Evolutionary conservation across 2,888 invertebrate genomes (phyloP).

Genomic region (Tinea trinotella): DNA sequence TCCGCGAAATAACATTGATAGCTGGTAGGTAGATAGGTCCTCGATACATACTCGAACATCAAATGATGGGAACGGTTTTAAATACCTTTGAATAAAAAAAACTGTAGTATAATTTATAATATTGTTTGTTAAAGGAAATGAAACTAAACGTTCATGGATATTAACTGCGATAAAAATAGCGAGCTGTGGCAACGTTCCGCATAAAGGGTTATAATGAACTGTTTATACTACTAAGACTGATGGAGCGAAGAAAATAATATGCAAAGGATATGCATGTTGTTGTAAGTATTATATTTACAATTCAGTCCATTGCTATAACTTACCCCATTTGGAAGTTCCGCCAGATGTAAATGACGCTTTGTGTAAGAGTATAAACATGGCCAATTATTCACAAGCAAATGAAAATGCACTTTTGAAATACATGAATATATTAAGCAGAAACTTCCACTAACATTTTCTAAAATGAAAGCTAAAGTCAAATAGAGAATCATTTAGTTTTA

Average conservation of each 20-base stretch:
- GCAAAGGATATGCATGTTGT: neutral
- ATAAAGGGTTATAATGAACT: conserved; percentile 17
- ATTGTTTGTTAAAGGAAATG: neutral
- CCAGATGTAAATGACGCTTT: conserved; percentile 2
- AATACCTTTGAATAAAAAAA: neutral
- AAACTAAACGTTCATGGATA: neutral
- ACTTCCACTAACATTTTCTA: too few relatives aligned
- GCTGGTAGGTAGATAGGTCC: neutral
- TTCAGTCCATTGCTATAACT: conserved; percentile 1
- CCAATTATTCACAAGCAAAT: too few relatives aligned
- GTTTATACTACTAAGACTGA: conserved; percentile 5
- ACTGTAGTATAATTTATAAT: neutral
- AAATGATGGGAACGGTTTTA: conserved; percentile 5
- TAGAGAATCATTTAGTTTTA: too few relatives aligned
- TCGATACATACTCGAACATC: neutral
- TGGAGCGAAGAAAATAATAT: conserved; percentile 13
- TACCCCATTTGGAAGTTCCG: neutral
- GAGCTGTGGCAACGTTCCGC: conserved; percentile 4
- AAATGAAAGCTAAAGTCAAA: too few relatives aligned
- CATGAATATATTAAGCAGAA: too few relatives aligned
- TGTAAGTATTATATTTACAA: conserved; percentile 1
- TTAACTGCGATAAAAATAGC: neutral
- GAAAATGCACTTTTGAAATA: too few relatives aligned
- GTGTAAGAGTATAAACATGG: neutral
- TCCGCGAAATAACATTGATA: conserved; percentile 12